A percentile compares a stretch with the other conserved stretches of the same genome.
Conservation (phyloP, 1,140 invertebrate species). For the Diuraphis noxia region DNA sequence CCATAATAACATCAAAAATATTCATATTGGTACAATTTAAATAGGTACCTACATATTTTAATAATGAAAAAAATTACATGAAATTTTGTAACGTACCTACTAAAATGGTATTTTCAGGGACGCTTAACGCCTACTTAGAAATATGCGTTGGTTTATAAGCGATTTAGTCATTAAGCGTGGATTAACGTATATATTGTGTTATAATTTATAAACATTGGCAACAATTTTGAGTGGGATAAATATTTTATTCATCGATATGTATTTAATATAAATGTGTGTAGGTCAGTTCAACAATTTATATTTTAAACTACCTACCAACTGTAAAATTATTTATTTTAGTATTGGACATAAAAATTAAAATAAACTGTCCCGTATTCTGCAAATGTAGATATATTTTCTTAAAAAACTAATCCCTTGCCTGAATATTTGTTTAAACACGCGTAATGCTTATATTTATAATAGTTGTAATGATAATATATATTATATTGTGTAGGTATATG, state of each 20-base stretch:
- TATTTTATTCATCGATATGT: background rate
- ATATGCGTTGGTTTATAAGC: background rate
- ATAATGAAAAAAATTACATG: background rate
- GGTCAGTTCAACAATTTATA: background rate
- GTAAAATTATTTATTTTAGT: background rate
- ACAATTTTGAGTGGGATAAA: background rate
- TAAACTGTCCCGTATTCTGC: background rate
- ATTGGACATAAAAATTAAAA: background rate
- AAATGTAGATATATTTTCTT: background rate
- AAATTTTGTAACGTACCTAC: background rate
- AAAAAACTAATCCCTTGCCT: background rate
- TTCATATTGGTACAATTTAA: too few relatives aligned
- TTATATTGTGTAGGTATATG: background rate
- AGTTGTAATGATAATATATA: background rate
- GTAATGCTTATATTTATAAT: background rate
- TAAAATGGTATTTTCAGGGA: background rate
- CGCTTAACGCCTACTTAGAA: background rate
- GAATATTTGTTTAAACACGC: too few relatives aligned
- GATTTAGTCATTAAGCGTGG: background rate
- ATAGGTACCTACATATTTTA: background rate
- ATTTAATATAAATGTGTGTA: background rate
- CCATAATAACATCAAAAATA: too few relatives aligned
- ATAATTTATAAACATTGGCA: background rate
- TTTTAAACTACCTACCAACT: background rate
- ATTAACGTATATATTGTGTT: background rate